phyloP scores from a whole-genome alignment of 1,140 invertebrate species.

The Arctopsyche grandis region DNA sequence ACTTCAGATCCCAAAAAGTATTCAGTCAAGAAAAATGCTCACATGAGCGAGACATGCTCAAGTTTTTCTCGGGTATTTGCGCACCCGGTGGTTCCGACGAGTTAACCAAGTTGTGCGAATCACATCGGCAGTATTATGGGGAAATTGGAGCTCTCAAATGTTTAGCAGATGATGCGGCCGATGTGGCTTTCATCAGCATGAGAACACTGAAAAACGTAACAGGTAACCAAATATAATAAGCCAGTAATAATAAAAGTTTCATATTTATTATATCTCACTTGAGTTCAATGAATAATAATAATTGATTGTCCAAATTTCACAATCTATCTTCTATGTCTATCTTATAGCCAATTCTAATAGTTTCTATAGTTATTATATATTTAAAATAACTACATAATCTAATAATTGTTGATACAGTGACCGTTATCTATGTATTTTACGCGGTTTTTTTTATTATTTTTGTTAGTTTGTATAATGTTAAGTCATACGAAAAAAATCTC shows the following conservation, averaged over 20 bases:
- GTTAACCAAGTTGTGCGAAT: conserved; percentile 51
- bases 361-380: too few relatives aligned
- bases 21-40: conserved; percentile 60
- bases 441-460: too few relatives aligned
- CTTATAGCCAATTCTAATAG: too few relatives aligned
- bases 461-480: too few relatives aligned
- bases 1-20: conserved; percentile 65
- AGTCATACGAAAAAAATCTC: too few relatives aligned
- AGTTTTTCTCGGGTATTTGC: conserved; percentile 74
- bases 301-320: too few relatives aligned
- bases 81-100: conserved; percentile 62
- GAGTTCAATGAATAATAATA: too few relatives aligned
- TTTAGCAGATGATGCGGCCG: conserved; percentile 78
- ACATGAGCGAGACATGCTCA: conserved; percentile 61
- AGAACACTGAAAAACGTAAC: conserved; percentile 73
- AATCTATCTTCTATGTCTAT: neutral
- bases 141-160: conserved; percentile 80
- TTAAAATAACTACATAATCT: too few relatives aligned
- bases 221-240: conserved; percentile 59
- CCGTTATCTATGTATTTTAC: too few relatives aligned
- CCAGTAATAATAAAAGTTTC: neutral
- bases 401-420: too few relatives aligned
- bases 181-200: conserved; percentile 87
- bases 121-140: conserved; percentile 61
- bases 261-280: neutral